phyloP scores from a whole-genome alignment of 1,140 invertebrate species.

The Tribolium castaneum region DNA sequence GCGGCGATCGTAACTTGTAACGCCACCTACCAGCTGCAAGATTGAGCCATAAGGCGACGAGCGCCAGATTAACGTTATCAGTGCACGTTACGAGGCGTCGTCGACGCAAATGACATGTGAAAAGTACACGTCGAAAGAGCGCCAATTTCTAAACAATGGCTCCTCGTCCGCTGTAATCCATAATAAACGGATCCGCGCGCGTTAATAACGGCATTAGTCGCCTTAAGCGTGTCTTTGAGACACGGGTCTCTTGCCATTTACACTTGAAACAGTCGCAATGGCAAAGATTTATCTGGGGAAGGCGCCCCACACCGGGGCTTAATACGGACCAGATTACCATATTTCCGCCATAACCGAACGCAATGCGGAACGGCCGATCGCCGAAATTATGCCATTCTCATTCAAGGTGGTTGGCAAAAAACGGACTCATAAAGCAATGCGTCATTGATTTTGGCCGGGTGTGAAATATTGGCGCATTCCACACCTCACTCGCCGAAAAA shows the following conservation, averaged over 20 bases:
- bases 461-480: slow-evolving; percentile 2
- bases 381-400: slow-evolving; percentile 24
- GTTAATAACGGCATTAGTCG: slow-evolving; percentile 27
- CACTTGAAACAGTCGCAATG: slow-evolving; percentile 7
- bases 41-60: neutral
- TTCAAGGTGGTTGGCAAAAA: slow-evolving; percentile 23
- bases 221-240: slow-evolving; percentile 21
- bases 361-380: slow-evolving; percentile 22
- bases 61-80: slow-evolving; percentile 1
- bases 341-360: slow-evolving; percentile 14
- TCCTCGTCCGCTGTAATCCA: neutral
- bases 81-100: neutral
- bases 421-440: slow-evolving; percentile 24
- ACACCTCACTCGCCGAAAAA: neutral
- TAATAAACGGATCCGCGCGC: slow-evolving; percentile 11
- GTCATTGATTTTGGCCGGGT: slow-evolving; percentile 8
- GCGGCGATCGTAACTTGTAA: neutral
- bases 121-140: slow-evolving; percentile 24
- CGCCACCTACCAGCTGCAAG: neutral
- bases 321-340: slow-evolving; percentile 21
- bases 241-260: slow-evolving; percentile 8
- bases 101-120: slow-evolving; percentile 13
- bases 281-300: slow-evolving; percentile 1
- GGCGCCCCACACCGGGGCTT: neutral
- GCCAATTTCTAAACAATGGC: slow-evolving; percentile 12